phyloP scores from a whole-genome alignment of 2,113 vertebrate genomes.

The Sorex fumeus region DNA sequence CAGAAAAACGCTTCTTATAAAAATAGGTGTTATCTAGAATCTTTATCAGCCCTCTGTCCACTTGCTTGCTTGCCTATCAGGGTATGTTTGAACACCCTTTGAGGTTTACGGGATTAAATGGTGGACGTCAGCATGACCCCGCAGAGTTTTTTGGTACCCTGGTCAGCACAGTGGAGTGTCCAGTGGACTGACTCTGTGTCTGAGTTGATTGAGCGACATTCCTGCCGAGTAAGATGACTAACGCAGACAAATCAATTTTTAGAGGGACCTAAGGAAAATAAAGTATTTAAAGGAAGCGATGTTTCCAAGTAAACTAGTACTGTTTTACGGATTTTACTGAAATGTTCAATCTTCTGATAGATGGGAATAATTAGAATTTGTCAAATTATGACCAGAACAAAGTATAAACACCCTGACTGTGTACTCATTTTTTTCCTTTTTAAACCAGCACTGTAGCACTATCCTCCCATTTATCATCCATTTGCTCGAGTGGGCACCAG shows the following conservation, averaged over 20 bases:
- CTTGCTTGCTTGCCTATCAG: background rate
- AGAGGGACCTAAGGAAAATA: background rate
- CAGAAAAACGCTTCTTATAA: background rate
- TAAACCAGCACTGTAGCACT: constrained; percentile 38
- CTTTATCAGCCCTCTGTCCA: background rate
- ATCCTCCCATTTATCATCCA: too few relatives aligned
- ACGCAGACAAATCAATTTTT: background rate
- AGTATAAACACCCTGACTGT: background rate
- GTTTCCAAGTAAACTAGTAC: background rate
- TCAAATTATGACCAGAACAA: background rate
- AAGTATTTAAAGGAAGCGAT: background rate
- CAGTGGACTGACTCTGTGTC: background rate
- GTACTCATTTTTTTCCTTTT: background rate
- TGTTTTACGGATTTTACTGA: background rate
- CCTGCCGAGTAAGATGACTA: background rate
- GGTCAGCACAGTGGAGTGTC: background rate
- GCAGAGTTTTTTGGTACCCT: background rate
- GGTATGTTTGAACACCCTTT: background rate
- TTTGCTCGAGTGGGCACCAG: too few relatives aligned
- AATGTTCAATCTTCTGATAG: constrained; percentile 20
- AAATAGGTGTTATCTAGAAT: background rate
- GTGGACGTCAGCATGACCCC: background rate
- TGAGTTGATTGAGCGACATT: background rate
- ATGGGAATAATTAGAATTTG: constrained; percentile 26
- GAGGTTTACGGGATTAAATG: background rate